Conservation (phyloP, 2,113 vertebrate genomes). For the Marmota flaviventris region DNA sequence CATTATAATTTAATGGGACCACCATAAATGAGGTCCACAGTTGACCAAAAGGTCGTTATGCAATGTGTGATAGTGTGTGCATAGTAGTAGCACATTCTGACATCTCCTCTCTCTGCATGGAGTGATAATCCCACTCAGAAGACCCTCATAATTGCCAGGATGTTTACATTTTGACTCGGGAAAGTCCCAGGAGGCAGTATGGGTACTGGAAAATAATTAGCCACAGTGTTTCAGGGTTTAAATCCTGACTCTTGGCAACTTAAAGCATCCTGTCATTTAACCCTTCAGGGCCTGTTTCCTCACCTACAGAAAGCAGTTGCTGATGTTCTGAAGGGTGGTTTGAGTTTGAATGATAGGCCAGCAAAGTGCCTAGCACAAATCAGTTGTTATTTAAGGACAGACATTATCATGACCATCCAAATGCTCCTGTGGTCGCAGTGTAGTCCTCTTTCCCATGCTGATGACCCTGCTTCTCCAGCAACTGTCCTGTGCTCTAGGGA, state of each 20-base stretch:
- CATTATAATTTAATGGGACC: background rate
- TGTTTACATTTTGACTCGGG: background rate
- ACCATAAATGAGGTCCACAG: background rate
- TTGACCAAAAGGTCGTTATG: too few relatives aligned
- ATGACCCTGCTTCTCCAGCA: fast-evolving
- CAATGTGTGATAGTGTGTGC: background rate
- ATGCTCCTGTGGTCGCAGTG: background rate
- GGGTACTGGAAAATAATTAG: background rate
- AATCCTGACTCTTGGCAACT: background rate
- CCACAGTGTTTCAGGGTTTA: background rate
- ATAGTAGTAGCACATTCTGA: background rate
- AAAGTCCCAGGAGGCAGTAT: background rate
- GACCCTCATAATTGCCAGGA: background rate
- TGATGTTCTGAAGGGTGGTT: background rate
- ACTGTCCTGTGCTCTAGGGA: background rate
- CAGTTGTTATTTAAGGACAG: background rate
- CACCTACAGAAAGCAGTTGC: background rate
- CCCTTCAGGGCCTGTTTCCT: background rate
- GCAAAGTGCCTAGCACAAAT: background rate
- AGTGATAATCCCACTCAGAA: background rate
- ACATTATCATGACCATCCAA: background rate
- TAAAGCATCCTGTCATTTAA: background rate
- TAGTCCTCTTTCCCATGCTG: background rate
- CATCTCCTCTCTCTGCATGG: background rate
- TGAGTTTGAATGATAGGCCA: background rate